Conservation (phyloP, 1,140 invertebrate genomes). For the Anastrepha obliqua region DNA sequence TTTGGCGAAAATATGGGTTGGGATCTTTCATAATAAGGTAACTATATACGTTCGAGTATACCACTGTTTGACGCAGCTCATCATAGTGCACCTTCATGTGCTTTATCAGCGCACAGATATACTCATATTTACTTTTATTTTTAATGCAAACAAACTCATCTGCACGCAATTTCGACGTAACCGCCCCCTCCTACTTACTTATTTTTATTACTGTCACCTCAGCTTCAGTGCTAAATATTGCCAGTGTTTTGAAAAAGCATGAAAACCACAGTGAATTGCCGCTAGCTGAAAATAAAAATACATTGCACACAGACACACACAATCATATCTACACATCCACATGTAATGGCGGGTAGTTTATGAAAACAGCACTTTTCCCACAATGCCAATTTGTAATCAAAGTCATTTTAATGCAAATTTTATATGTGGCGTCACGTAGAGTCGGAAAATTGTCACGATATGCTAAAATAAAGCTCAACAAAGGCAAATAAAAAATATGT, state of each 20-base stretch:
- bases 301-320: too few species aligned
- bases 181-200: not conserved
- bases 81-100: not conserved
- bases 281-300: not conserved
- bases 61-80: not conserved
- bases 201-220: not conserved
- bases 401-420: slow-evolving; percentile 72
- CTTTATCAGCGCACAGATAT: not conserved
- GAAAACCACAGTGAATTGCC: not conserved
- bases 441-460: slow-evolving; percentile 53
- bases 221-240: not conserved
- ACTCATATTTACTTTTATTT: not conserved
- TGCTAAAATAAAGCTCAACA: slow-evolving; percentile 25
- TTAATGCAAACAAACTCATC: not conserved
- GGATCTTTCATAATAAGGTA: too few species aligned
- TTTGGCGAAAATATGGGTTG: too few species aligned
- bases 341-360: not conserved
- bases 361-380: not conserved
- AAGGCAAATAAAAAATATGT: slow-evolving; percentile 33
- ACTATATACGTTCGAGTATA: too few species aligned
- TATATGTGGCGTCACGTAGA: slow-evolving; percentile 68
- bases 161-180: not conserved
- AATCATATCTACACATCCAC: not conserved
- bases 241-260: not conserved
- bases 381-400: slow-evolving; percentile 70